Evolutionary conservation across 2,888 invertebrate genomes (phyloP), one percentile per base, ranked within the genome.

Genomic region (Synanthedon myopaeformis): DNA sequence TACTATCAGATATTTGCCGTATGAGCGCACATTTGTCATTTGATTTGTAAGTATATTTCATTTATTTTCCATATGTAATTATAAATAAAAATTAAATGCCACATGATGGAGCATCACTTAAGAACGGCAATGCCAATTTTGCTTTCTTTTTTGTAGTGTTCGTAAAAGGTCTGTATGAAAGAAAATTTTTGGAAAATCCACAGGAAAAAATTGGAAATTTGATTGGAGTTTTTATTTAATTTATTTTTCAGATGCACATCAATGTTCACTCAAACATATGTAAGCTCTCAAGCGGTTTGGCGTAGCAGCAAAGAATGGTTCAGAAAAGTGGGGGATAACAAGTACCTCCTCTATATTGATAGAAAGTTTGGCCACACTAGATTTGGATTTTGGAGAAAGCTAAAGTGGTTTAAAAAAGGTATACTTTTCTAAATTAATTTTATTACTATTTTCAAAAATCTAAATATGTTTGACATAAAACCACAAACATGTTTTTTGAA

Each of bases 1-100:
- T 96, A 63, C 89, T 96, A 23, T 93, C 92, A 28, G 95, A 96
- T 75, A 93, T 95, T 62, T 90, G 93, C 62, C 91, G 92, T 56
- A 91, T 96, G 88, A 95, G 94, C 71, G 84, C 90, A 45, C 92
- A 92, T 74, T 89, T 93, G 57, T 88, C 91, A 54, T 89, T 91
- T 76, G 92, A 93, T 72, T 84, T 93, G 93, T 92, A 84, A 91
- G 92, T 91, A 53, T 52, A 45, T 45, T 53, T 51, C 12, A 45
- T 45, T 45, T 45, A 45, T 41, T 5, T 49, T 51, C 53, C 52
- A 14, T 28, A 53, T 61, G 35, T 54, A 10, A 49, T 12, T 49
- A 49, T 42, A 42, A 42, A 42, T 11, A 13, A 42, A 42, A 11
- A 42, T 23, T 23, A 23, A 23, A 23, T 23, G 23, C 23, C 6